phyloP scores from a whole-genome alignment of 1,140 invertebrate genomes.

The Oscheius sp. region DNA sequence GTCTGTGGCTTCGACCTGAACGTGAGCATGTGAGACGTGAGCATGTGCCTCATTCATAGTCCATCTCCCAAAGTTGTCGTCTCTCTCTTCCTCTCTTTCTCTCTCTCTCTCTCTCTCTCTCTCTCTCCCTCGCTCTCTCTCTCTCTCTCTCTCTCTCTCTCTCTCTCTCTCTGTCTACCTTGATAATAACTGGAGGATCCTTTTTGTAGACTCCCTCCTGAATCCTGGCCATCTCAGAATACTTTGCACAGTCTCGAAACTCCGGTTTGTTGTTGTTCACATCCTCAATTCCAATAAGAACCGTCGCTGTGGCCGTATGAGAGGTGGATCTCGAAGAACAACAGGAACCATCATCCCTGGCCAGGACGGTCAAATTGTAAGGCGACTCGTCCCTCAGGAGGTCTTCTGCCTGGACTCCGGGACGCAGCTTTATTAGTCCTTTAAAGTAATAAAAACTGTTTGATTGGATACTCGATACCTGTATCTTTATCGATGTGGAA shows the following conservation, averaged over 20 bases:
- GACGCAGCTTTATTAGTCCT: slow-evolving; percentile 49
- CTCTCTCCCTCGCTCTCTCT: too few relatives aligned
- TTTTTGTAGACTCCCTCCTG: slow-evolving; percentile 49
- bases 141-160: too few relatives aligned
- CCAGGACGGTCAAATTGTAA: slow-evolving; percentile 53
- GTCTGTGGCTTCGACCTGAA: slow-evolving; percentile 49
- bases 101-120: not conserved
- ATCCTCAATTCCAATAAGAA: slow-evolving; percentile 49
- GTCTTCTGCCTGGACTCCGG: slow-evolving; percentile 37
- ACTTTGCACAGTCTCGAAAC: slow-evolving; percentile 46
- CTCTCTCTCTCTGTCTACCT: not conserved
- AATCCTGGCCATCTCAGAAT: slow-evolving; percentile 44
- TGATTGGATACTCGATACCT: too few relatives aligned
- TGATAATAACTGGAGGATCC: slow-evolving; percentile 31
- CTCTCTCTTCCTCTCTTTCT: not conserved
- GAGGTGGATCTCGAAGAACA: slow-evolving; percentile 31
- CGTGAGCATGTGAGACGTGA: not conserved
- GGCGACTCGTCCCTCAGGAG: slow-evolving; percentile 38
- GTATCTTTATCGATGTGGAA: slow-evolving; percentile 57
- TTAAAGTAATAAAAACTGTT: slow-evolving; percentile 40
- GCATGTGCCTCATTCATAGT: slow-evolving; percentile 29
- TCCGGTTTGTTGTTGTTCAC: slow-evolving; percentile 56
- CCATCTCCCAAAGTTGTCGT: not conserved
- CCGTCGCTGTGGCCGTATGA: slow-evolving; percentile 43
- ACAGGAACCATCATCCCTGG: slow-evolving; percentile 56